phyloP scores from a whole-genome alignment of 30 jellyfish, hydroid and myxozoan genomes.

The Phacellophora camtschatica region DNA sequence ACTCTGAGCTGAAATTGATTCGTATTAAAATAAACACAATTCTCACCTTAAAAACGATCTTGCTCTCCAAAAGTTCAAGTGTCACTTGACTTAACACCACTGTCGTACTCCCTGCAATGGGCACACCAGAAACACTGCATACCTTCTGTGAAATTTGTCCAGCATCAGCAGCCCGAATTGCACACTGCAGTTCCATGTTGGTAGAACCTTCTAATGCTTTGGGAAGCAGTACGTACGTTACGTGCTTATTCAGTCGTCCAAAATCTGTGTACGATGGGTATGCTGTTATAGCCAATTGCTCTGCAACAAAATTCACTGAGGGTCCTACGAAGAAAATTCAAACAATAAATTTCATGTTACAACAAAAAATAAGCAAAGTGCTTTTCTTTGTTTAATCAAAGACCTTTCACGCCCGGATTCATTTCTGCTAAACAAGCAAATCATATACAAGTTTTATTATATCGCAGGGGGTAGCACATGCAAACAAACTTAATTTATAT shows the following conservation, averaged over 20 bases:
- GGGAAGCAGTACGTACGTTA: constrained; percentile 26
- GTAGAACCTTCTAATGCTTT: constrained; percentile 34
- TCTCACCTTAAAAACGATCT: constrained; percentile 48
- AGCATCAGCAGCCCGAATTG: background rate
- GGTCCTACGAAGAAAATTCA: constrained; percentile 11
- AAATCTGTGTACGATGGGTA: constrained; percentile 31
- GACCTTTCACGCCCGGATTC: too few relatives aligned
- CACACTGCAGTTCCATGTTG: constrained; percentile 50
- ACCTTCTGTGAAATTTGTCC: background rate
- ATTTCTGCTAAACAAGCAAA: too few relatives aligned
- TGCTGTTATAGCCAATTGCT: constrained; percentile 14
- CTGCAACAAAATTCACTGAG: constrained; percentile 2
- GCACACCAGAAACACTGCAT: constrained; percentile 50
- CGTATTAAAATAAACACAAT: too few relatives aligned
- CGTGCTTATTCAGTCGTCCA: constrained; percentile 12
- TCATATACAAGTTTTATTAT: too few relatives aligned
- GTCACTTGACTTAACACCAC: constrained; percentile 9
- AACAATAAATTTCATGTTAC: too few relatives aligned
- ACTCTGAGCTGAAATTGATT: too few relatives aligned
- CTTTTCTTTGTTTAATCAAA: too few relatives aligned
- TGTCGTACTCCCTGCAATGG: constrained; percentile 4
- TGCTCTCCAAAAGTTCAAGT: constrained; percentile 2
- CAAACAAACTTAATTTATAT: too few relatives aligned
- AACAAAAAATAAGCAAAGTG: too few relatives aligned
- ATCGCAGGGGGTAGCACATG: too few relatives aligned